Evolutionary conservation across 2,797 vertebrate species (phyloP), one percentile per base, ranked within the genome.

Genomic region (Sebastes itinus): DNA sequence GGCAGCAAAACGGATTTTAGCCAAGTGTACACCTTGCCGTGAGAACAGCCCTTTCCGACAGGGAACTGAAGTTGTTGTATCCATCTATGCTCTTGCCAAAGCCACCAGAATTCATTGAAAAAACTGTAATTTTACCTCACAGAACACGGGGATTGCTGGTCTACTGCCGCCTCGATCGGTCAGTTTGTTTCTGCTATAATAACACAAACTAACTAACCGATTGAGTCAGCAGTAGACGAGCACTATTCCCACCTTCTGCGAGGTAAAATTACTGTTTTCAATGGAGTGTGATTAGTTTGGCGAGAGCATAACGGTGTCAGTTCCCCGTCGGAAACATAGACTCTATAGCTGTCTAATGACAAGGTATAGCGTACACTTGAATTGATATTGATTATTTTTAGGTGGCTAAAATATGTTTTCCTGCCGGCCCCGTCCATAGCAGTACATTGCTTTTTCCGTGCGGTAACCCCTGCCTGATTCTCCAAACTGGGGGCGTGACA

Each of bases 101-200:
- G 8, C 0, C 46, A 52, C 46, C 46, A 52, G 46, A n/a, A 0
- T 49, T 49, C 46, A 49, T 49, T 49, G 18, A 52, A 52, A 52
- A 52, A 20, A 4, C 7, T 52, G 8, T 52, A 52, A 52, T 52
- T 52, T 52, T 52, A 52, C 46, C 18, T 52, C 46, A 0, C 46
- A 52, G 46, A 52, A 20, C 46, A 8, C 7, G 1, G 18, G 18
- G 18, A 52, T 52, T 52, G 46, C 46, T 49, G 46, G 8, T 52
- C 46, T 52, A 52, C 46, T 0, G 46, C 0, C 0, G 18, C 46
- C 46, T 49, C 7, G 18, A 20, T 49, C 0, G 0, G 46, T 49
- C 7, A 49, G 18, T 20, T 49, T 49, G 46, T 49, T 20, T 49
- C 0, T 49, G 46, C 46, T 52, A 52, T 9, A 18, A 46, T 46